A percentile compares a stretch with the other conserved stretches of the same genome.
These are phyloP conservation scores for Latheticus oryzae DNA, from an alignment of 2,888 invertebrate species.

Conservation along the genomic window DNA sequence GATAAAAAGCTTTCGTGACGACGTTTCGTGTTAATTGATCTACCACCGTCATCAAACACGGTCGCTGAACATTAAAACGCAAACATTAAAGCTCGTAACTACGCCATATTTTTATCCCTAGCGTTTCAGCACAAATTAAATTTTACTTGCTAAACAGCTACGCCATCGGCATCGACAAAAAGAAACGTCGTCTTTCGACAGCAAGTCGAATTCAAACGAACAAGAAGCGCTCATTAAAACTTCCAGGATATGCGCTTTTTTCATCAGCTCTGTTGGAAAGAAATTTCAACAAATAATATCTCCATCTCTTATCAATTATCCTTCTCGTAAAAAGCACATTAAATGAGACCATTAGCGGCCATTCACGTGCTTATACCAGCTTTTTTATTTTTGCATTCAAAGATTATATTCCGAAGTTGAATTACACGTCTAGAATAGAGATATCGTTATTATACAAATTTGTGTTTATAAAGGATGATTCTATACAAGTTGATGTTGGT, in stretches of 20 bases:
- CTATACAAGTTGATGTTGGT: slow-evolving; percentile 2
- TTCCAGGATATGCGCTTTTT: slow-evolving; percentile 11
- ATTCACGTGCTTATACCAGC: slow-evolving; percentile 5
- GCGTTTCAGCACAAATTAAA: slow-evolving; percentile 33
- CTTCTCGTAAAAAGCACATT: slow-evolving; percentile 3
- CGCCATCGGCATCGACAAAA: slow-evolving; percentile 12
- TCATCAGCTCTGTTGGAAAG: neutral
- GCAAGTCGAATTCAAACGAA: slow-evolving; percentile 13
- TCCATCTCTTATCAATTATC: slow-evolving; percentile 16
- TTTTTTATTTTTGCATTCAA: slow-evolving; percentile 15
- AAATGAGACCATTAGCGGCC: slow-evolving; percentile 2
- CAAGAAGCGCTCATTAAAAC: slow-evolving; percentile 28
- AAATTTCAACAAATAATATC: neutral
- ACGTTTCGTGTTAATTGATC: slow-evolving; percentile 32
- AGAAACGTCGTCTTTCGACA: slow-evolving; percentile 16
- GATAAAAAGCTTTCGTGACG: slow-evolving; percentile 28
- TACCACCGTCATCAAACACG: slow-evolving; percentile 24
- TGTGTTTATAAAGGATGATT: slow-evolving; percentile 11
- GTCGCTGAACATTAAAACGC: slow-evolving; percentile 20
- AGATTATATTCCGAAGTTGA: slow-evolving; percentile 13
- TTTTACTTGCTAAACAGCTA: slow-evolving; percentile 34
- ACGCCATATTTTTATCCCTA: slow-evolving; percentile 19
- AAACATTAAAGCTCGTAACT: slow-evolving; percentile 20
- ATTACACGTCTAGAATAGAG: slow-evolving; percentile 20
- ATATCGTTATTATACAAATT: slow-evolving; percentile 22